Evolutionary conservation across 2,113 vertebrate species (phyloP).

Genomic region (Rhinichthys klamathensis): DNA sequence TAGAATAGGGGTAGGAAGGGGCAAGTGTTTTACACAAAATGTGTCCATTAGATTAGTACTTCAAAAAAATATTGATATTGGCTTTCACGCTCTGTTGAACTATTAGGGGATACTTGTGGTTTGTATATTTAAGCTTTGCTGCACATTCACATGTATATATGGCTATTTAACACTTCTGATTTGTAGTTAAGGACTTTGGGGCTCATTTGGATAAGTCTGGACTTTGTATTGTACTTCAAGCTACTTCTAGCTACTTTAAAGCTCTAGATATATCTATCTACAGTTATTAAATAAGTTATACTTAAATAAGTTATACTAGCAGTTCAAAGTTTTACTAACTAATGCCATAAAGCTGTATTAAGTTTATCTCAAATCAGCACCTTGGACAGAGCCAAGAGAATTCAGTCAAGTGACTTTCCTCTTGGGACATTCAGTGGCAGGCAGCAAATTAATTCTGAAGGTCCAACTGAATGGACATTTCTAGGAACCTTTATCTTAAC

Average conservation of each 20-base stretch:
- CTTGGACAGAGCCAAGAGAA: slow-evolving; percentile 65
- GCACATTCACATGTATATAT: background rate
- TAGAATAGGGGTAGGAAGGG: slow-evolving; percentile 17
- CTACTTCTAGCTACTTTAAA: background rate
- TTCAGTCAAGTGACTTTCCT: slow-evolving; percentile 37
- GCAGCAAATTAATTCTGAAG: slow-evolving; percentile 12
- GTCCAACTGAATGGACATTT: background rate
- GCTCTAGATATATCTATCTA: background rate
- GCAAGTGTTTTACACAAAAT: background rate
- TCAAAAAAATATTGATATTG: slow-evolving; percentile 8
- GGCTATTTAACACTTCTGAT: background rate
- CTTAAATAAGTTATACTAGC: too few relatives aligned
- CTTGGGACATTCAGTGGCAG: slow-evolving; percentile 41
- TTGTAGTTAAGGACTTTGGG: slow-evolving; percentile 7
- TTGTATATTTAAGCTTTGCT: slow-evolving; percentile 1
- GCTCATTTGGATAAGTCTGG: slow-evolving; percentile 22
- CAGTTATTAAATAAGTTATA: too few relatives aligned
- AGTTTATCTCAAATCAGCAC: slow-evolving; percentile 63
- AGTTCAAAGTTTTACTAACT: background rate
- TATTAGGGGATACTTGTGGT: slow-evolving; percentile 19
- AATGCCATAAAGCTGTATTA: slow-evolving; percentile 27
- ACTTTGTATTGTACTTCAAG: slow-evolving; percentile 6
- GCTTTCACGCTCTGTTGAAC: slow-evolving; percentile 3
- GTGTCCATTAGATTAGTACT: slow-evolving; percentile 16
- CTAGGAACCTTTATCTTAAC: background rate